Conservation (phyloP, 2,113 vertebrate species). For the Epinephelus cyanopodus region DNA sequence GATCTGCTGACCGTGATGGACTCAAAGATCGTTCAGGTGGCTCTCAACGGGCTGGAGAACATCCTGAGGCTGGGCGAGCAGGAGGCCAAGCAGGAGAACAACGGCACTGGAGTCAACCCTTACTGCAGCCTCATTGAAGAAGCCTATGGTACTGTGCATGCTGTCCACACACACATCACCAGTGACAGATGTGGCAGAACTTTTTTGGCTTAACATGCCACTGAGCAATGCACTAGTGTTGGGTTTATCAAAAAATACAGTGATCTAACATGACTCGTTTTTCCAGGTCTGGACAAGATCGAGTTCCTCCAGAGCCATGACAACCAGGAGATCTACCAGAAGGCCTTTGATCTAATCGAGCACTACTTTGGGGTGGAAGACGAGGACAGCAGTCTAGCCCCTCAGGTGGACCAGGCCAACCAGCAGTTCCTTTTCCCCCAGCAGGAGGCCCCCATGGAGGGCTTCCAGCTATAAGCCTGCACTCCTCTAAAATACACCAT, state of each 20-base stretch:
- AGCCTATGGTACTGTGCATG: conserved; percentile 90
- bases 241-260: neutral
- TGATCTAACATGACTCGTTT: neutral
- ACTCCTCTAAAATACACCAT: conserved; percentile 22
- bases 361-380: conserved; percentile 98
- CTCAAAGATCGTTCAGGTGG: conserved; percentile 98
- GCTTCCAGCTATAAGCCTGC: conserved; percentile 94
- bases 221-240: too few species aligned
- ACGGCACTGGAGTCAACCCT: conserved; percentile 90
- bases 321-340: conserved; percentile 99
- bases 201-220: too few species aligned
- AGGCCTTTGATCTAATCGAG: conserved; percentile 97
- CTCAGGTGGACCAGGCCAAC: conserved; percentile 94
- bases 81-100: conserved; percentile 92
- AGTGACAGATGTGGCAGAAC: neutral
- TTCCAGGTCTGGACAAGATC: conserved; percentile 95
- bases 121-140: conserved; percentile 98
- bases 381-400: conserved; percentile 90
- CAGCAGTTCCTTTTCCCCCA: conserved; percentile 99
- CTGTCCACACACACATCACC: neutral
- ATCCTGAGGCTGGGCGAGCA: conserved; percentile 96
- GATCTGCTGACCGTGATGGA: conserved; percentile 98
- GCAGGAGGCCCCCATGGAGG: conserved; percentile 97
- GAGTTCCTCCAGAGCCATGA: conserved; percentile 99
- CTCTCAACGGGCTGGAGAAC: conserved; percentile 95